Evolutionary conservation across 2,888 invertebrate species (phyloP), one percentile per base, ranked within the genome.

Genomic region (Xestoiulus laeticollis): DNA sequence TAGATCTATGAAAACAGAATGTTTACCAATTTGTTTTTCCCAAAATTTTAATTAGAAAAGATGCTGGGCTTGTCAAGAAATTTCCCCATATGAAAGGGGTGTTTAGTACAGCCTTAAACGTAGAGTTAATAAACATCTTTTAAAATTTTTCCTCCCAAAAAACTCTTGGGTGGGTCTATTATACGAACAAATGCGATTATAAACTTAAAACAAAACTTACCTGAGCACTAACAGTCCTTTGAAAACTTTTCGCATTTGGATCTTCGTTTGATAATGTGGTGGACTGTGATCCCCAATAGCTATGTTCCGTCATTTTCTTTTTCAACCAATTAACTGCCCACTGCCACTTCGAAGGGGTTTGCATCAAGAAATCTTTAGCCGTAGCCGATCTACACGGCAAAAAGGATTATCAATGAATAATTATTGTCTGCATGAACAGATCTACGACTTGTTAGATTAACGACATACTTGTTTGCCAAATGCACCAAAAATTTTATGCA

Each of bases 311-410:
- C 90, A 93, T 93, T 91, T 92, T 92, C 88, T 92, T 91, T 90
- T 92, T 91, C 32, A 93, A 91, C 93, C 93, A 93, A 89, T 92
- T 92, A 87, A 93, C 93, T 16, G 93, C 92, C 93, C 93, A 93
- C 90, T 93, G 92, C 93, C 93, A 93, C 89, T 91, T 91, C 85
- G 91, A 90, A 68, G 92, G 91, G 10, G 89, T 89, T 91, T 91
- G 91, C 88, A 92, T 90, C 83, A 93, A 90, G 89, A 91, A 92
- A 88, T 92, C 92, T 89, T 92, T 92, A 59, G 92, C 92, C 85
- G 91, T 89, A 16, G 91, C 89, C 88, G 90, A 90, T 85, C 90
- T 90, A 84, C 19, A 87, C 85, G 82, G 48, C 12, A 32, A 78
- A 84, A 48, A 43, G 30, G 78, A 78, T 30, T 3, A 78, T n/a